Percentiles rank a stretch among this genome's conserved stretches.
These are phyloP conservation scores for Phalacrocorax carbo DNA, from an alignment of 2,113 vertebrate genomes.

Conservation along the genomic window DNA sequence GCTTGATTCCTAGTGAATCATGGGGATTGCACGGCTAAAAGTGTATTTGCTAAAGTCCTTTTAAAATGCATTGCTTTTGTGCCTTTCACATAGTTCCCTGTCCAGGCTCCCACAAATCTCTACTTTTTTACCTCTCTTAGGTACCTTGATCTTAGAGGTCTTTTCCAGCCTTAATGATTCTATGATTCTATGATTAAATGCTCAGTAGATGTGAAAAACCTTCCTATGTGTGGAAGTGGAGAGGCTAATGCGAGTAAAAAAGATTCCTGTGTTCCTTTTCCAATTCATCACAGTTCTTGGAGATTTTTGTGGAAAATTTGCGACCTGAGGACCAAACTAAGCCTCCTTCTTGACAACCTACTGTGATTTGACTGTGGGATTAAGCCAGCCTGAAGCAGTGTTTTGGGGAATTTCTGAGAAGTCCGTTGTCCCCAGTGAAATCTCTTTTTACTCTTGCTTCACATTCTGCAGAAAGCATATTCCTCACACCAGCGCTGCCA, in stretches of 20 bases:
- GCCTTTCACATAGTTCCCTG: background rate
- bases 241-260: background rate
- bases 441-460: background rate
- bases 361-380: background rate
- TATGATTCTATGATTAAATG: background rate
- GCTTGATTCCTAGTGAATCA: background rate
- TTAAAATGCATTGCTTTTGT: background rate
- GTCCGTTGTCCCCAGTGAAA: background rate
- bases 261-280: background rate
- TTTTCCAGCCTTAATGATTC: too few species aligned
- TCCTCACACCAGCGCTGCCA: background rate
- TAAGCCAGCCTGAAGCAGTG: background rate
- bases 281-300: background rate
- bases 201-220: background rate
- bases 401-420: background rate
- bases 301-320: background rate
- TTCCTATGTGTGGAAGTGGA: background rate
- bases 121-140: background rate
- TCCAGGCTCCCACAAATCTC: background rate
- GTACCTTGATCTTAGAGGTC: too few species aligned
- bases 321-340: background rate
- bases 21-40: background rate
- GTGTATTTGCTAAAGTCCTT: background rate
- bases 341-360: background rate
- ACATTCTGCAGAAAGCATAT: background rate